phyloP scores from a whole-genome alignment of 2,888 invertebrate species.

The Elegia similella region DNA sequence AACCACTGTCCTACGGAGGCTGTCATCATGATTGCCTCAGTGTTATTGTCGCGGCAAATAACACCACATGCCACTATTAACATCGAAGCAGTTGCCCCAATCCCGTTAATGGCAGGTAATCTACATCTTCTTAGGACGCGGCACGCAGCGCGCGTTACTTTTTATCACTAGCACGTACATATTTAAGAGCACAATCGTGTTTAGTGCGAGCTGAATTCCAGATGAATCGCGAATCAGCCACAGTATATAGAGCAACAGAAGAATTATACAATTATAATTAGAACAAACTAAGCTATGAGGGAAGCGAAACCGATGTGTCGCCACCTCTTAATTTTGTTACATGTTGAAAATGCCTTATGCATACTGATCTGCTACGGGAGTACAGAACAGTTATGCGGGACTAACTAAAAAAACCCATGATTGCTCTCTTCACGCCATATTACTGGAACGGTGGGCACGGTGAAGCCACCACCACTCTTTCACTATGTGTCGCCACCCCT shows the following conservation, averaged over 20 bases:
- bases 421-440: too few species aligned
- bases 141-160: constrained; percentile 1
- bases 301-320: too few species aligned
- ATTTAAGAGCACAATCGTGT: not conserved
- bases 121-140: not conserved
- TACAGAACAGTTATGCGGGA: too few species aligned
- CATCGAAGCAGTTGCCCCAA: not conserved
- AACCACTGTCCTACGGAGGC: too few species aligned
- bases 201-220: not conserved
- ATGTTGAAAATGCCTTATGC: too few species aligned
- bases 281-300: too few species aligned
- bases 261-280: not conserved
- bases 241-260: not conserved
- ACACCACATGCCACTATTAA: not conserved
- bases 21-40: not conserved
- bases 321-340: too few species aligned
- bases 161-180: constrained; percentile 2
- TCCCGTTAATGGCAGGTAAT: not conserved
- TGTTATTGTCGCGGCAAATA: not conserved
- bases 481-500: too few species aligned
- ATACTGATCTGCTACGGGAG: too few species aligned
- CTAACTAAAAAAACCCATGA: too few species aligned
- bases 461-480: too few species aligned
- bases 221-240: not conserved
- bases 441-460: too few species aligned